Base-by-base conservation (phyloP, 2,113 vertebrate genomes). In the Poecilia latipinna region DNA sequence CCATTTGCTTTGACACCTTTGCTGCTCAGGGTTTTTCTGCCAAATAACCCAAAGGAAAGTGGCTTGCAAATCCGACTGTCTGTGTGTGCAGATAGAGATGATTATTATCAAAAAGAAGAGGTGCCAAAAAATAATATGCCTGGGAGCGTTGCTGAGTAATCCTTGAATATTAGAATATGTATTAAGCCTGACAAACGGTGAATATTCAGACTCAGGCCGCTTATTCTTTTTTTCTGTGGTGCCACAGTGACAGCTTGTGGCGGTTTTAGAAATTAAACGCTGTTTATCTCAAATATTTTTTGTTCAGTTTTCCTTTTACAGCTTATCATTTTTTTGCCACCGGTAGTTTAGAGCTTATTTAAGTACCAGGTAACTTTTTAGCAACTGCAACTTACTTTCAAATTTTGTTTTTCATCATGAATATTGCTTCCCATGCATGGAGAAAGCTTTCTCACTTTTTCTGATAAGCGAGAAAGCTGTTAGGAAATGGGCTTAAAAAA, bases 201-300 rank as follows among this genome's bases (percentile, higher is more conserved):
- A 37, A 48, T 15, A 11, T 12, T 5, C 1, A 15, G 19, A 8
- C 26, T 33, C 10, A 61, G 32, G 8, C 3, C 60, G 8, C 10
- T 28, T 24, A 15, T 12, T n/a, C 26, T 35, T 42, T 19, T 65
- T 70, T 72, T 72, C 35, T 54, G n/a, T 81, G 57, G 73, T 57
- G 32, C 77, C 62, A 89, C 84, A 91, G 84, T 87, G 92, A 89
- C 90, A 75, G 15, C 82, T 13, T 80, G 86, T 91, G 92, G 87
- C 28, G 19, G 44, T 60, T 70, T 37, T 8, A 11, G 33, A 68
- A 74, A 88, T 44, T 54, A 48, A 72, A 73, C 37, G 1, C 37
- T 48, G 10, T 61, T 72, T 2, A 12, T 61, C 32, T 44, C 15
- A 35, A 42, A 57, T 65, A 42, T 65, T 6, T 70, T 13, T 32